These are phyloP conservation scores for Amphiprion clarkii DNA, from an alignment of 2,797 vertebrate genomes.

Conservation along the genomic window DNA sequence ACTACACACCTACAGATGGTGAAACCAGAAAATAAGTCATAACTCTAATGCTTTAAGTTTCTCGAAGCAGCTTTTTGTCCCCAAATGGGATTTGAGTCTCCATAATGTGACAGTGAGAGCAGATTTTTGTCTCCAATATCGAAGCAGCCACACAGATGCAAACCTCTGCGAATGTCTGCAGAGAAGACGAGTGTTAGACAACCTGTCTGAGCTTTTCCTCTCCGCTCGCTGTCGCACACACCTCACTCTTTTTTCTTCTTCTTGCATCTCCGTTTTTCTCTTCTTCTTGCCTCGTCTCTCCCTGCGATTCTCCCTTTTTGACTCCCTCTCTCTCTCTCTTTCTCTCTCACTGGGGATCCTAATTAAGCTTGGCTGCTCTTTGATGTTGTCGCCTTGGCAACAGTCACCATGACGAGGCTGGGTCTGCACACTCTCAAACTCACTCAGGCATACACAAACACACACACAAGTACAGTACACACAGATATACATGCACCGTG, in stretches of 20 bases:
- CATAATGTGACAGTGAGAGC: slow-evolving; percentile 19
- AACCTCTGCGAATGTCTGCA: slow-evolving; percentile 34
- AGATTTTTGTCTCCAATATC: slow-evolving; percentile 33
- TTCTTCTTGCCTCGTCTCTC: slow-evolving; percentile 53
- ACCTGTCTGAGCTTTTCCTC: slow-evolving; percentile 57
- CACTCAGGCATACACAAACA: slow-evolving; percentile 69
- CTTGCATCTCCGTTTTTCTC: slow-evolving; percentile 50
- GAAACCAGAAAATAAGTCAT: too few relatives aligned
- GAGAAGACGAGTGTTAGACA: slow-evolving; percentile 45
- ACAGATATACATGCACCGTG: slow-evolving; percentile 14
- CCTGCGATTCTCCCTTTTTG: slow-evolving; percentile 48
- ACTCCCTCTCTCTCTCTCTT: slow-evolving; percentile 61
- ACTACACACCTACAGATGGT: too few relatives aligned
- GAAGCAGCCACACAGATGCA: slow-evolving; percentile 10
- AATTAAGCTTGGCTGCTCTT: slow-evolving; percentile 90
- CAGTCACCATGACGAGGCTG: slow-evolving; percentile 89
- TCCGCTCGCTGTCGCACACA: slow-evolving; percentile 45
- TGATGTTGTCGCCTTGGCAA: slow-evolving; percentile 92
- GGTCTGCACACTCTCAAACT: slow-evolving; percentile 81
- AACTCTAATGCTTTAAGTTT: too few relatives aligned
- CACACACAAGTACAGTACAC: slow-evolving; percentile 32
- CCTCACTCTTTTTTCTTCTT: slow-evolving; percentile 31
- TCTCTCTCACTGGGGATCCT: slow-evolving; percentile 85
- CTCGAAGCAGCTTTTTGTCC: background rate
- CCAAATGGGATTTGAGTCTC: slow-evolving; percentile 3